phyloP scores from a whole-genome alignment of 2,113 vertebrate species.

The Telmatochromis brichardi region DNA sequence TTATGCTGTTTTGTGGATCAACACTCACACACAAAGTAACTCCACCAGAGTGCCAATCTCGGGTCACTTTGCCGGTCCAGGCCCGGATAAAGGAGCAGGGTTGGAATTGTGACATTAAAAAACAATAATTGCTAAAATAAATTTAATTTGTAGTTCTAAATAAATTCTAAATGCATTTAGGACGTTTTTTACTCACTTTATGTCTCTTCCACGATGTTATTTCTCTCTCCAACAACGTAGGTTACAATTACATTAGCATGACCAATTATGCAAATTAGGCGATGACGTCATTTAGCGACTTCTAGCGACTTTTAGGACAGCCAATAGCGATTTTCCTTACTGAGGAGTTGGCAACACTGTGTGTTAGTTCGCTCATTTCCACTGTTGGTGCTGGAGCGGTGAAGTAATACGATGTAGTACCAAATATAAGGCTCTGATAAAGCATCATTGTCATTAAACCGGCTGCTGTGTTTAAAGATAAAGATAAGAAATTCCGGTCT shows the following conservation, averaged over 20 bases:
- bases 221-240: too few relatives aligned
- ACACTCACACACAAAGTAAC: too few relatives aligned
- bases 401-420: not conserved
- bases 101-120: too few relatives aligned
- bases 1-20: too few relatives aligned
- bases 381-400: not conserved
- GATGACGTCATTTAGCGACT: too few relatives aligned
- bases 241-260: too few relatives aligned
- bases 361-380: not conserved
- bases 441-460: not conserved
- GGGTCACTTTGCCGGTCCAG: rapidly evolving
- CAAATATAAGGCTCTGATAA: not conserved
- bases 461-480: not conserved
- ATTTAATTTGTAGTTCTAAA: too few relatives aligned
- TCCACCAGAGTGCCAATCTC: rapidly evolving
- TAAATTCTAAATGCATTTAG: rapidly evolving
- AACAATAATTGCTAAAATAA: rapidly evolving
- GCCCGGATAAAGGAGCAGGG: rapidly evolving
- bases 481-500: rapidly evolving
- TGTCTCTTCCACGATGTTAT: too few relatives aligned
- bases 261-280: too few relatives aligned
- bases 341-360: too few relatives aligned
- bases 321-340: too few relatives aligned
- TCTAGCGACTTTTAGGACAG: rapidly evolving
- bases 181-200: too few relatives aligned